Base-by-base conservation (phyloP, 2,888 invertebrate species). In the Leucophenga montana region DNA sequence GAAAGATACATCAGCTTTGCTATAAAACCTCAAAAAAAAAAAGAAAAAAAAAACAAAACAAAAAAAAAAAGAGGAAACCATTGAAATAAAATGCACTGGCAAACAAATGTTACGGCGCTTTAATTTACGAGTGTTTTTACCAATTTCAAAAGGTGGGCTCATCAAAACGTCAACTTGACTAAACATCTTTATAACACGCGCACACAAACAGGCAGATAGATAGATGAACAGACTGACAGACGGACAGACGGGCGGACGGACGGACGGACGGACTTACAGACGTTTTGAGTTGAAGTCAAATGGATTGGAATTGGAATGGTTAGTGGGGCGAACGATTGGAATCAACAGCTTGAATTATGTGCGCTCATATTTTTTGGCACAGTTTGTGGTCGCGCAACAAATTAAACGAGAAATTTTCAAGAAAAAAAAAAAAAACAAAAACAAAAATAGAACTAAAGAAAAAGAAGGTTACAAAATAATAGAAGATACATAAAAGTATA, bases 131-230 rank as follows among this genome's bases (percentile, higher is more conserved):
- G 68, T 57, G 62, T 69, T 66, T 22, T 22, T 22, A 20, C 4
- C 59, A 14, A 14, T 33, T 59, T 59, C 59, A 6, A 33, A 59
- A 59, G 33, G 59, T 59, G 31, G 59, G 31, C 57, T 31, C 59
- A 59, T 59, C 59, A 77, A 72, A 75, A 68, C 74, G 69, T 78
- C 71, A 73, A 72, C 74, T 69, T 74, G 69, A 71, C 67, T 67
- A 78, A 79, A 81, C 76, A 82, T 78, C 82, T 84, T 80, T 78
- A 84, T 59, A 82, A 79, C 84, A 83, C 80, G 79, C 81, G 84
- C 78, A 75, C 27, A n/a, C 56, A 59, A 18, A 66, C 46, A 46
- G 14, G 16, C 69, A 66, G 82, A 77, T 80, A 82, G 80, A 82
- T 39, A 11, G 8, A 39, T 8, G 3, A 8, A 80, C 80, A 78